Base-by-base conservation (phyloP, 2,888 invertebrate species). In the Lysandra bellargus region DNA sequence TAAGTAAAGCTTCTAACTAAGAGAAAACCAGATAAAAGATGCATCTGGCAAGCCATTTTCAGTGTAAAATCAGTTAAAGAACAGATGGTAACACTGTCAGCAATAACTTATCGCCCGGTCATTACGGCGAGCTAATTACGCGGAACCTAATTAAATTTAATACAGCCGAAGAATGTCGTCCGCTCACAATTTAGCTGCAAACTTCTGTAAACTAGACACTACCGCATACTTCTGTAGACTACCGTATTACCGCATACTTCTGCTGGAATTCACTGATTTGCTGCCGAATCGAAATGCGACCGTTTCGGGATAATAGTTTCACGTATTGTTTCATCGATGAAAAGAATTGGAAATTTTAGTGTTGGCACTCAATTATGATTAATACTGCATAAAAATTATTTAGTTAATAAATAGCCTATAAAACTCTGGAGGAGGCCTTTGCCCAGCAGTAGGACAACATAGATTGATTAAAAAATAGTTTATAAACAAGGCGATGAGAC, bases 131-230 rank as follows among this genome's bases (percentile, higher is more conserved):
- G 84, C 84, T 83, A 83, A 87, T 87, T 86, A 87, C 83, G 81
- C 81, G 77, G 81, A 82, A 83, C 84, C 84, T 87, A 86, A 88
- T 87, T 88, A 86, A 87, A 85, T 85, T 84, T 82, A 85, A 85
- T 85, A 84, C 82, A 84, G 82, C 83, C 82, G 79, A 85, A 83
- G 85, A 85, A 85, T 83, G 82, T 79, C 78, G 80, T 80, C 33
- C 77, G 64, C 49, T 79, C 23, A 83, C 84, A 83, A 84, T 84
- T 83, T 83, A 84, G 85, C 78, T 78, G 40, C 14, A 75, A 79
- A 79, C 60, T 79, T 79, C 60, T 49, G 74, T 23, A 61, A 37
- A 73, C 33, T 40, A 40, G 37, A 14, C 40, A 33, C 17, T 53
- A 40, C 7, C 44, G 74, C 74, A 69, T 37, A 69, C 64, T 64